Conservation (phyloP, 2,113 vertebrate species). For the Muntiacus muntjak region DNA sequence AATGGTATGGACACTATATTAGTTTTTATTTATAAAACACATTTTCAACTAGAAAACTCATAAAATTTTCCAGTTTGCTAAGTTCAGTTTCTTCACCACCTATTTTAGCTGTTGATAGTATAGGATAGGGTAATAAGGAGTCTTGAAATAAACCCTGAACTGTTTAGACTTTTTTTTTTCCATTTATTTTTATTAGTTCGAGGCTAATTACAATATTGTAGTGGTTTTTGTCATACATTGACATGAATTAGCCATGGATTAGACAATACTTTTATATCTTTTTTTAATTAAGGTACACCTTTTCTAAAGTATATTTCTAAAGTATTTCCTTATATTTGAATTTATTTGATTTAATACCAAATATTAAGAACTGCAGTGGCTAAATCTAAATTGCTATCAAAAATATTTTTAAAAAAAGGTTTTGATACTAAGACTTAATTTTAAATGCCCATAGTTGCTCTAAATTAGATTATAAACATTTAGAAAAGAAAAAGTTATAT, state of each 20-base stretch:
- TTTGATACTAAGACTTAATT: background rate
- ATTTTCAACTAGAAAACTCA: background rate
- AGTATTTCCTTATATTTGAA: background rate
- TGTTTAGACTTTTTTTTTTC: background rate
- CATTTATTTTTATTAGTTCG: too few species aligned
- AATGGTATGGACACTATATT: background rate
- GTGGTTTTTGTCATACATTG: too few species aligned
- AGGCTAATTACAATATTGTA: too few species aligned
- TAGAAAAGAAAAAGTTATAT: background rate
- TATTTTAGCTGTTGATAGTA: background rate
- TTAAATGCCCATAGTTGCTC: background rate
- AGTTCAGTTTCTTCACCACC: background rate
- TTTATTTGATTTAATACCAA: background rate
- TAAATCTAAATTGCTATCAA: constrained; percentile 1
- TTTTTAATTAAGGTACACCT: background rate
- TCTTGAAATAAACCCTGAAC: background rate
- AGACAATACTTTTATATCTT: background rate
- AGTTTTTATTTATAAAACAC: constrained; percentile 5
- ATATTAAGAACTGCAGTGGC: background rate
- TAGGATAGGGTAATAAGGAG: background rate
- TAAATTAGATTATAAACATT: constrained; percentile 1
- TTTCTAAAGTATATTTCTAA: background rate
- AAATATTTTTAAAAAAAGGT: background rate
- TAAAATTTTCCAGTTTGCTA: background rate
- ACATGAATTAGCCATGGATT: too few species aligned